Evolutionary conservation across 2,888 invertebrate species (phyloP).

Genomic region (Melanostoma scalare): DNA sequence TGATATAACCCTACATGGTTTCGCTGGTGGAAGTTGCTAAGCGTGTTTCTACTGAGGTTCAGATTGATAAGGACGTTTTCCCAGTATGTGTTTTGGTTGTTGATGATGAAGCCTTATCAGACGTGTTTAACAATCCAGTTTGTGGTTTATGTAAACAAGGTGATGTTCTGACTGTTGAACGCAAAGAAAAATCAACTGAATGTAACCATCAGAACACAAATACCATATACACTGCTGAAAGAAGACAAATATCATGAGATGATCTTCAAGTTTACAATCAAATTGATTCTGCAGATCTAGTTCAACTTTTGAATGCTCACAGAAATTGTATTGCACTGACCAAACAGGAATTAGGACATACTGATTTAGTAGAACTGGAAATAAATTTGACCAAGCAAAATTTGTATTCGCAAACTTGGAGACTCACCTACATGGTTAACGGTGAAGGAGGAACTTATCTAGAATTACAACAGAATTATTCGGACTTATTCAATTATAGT

Average conservation of each 20-base stretch:
- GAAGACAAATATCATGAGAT: background rate
- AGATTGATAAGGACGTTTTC: slow-evolving; percentile 27
- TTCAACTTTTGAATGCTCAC: slow-evolving; percentile 2
- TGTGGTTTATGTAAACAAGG: slow-evolving; percentile 14
- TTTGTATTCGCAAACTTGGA: too few species aligned
- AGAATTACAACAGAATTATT: too few species aligned
- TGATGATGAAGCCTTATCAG: background rate
- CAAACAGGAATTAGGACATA: slow-evolving; percentile 20
- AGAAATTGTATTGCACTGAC: slow-evolving; percentile 14
- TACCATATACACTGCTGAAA: too few species aligned
- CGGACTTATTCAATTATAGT: too few species aligned
- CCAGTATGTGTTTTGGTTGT: slow-evolving; percentile 20
- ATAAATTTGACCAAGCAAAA: slow-evolving; percentile 3
- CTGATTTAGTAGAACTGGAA: slow-evolving; percentile 8
- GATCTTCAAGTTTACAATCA: background rate
- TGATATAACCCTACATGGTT: slow-evolving; percentile 10
- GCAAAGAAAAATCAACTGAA: background rate
- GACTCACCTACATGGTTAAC: too few species aligned
- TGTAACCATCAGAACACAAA: background rate
- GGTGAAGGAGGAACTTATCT: too few species aligned
- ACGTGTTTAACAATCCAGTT: slow-evolving; percentile 12
- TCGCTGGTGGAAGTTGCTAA: slow-evolving; percentile 29
- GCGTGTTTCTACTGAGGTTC: background rate
- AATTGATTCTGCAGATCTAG: background rate
- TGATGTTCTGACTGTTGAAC: background rate